Conservation (phyloP, 2,797 vertebrate species). For the Malurus splendens region DNA sequence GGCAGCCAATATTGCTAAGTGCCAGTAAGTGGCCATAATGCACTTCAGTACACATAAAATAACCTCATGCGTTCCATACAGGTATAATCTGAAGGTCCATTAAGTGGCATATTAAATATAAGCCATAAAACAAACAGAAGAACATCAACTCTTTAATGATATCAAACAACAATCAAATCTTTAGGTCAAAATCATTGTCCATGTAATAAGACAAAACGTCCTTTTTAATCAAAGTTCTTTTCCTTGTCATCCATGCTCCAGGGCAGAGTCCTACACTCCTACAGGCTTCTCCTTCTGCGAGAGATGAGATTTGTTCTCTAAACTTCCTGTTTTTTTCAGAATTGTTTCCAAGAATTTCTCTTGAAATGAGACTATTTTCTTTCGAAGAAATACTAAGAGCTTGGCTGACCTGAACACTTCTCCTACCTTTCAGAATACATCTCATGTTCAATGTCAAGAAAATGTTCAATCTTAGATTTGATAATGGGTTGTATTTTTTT, state of each 20-base stretch:
- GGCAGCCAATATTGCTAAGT: neutral
- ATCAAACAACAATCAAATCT: conserved; percentile 14
- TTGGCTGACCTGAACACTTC: neutral
- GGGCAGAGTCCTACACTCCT: neutral
- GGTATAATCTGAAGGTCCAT: conserved; percentile 13
- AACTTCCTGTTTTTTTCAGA: neutral
- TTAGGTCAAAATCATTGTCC: conserved; percentile 13
- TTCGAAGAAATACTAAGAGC: neutral
- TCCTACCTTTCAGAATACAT: neutral
- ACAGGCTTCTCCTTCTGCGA: neutral
- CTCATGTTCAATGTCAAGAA: neutral
- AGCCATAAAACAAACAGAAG: conserved; percentile 31
- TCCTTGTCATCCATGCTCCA: neutral
- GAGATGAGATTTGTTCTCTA: neutral
- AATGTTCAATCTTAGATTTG: neutral
- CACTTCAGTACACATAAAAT: conserved; percentile 1
- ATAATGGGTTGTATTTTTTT: neutral
- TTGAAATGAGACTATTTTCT: neutral
- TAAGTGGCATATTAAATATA: conserved; percentile 27
- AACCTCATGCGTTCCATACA: neutral
- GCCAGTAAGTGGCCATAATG: neutral
- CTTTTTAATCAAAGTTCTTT: neutral
- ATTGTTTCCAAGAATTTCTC: neutral
- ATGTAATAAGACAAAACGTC: neutral
- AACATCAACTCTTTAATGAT: neutral